Evolutionary conservation across 2,888 invertebrate species (phyloP).

Genomic region (Laspeyria flexula): DNA sequence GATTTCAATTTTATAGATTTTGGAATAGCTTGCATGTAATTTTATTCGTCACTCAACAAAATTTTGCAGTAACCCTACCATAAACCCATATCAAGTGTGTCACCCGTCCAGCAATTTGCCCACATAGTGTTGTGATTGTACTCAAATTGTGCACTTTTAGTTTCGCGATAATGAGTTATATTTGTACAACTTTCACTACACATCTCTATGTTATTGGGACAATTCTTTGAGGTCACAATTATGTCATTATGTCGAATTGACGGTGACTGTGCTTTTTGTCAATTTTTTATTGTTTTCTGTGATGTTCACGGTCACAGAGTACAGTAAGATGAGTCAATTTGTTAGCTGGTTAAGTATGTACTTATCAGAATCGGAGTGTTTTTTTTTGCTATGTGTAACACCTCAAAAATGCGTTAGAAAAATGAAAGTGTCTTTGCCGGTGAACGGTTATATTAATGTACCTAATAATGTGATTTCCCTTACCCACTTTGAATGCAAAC

Average conservation of each 20-base stretch:
- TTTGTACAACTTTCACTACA: conserved; percentile 45
- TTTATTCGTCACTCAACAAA: background rate
- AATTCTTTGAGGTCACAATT: conserved; percentile 43
- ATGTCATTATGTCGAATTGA: conserved; percentile 43
- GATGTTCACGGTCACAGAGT: background rate
- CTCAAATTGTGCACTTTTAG: conserved; percentile 43
- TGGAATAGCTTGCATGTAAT: no score
- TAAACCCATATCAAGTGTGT: conserved; percentile 8
- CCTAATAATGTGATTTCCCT: no score
- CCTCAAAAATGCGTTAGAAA: no score
- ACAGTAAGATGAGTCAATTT: conserved; percentile 7
- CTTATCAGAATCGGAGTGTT: no score
- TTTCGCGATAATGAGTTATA: conserved; percentile 39
- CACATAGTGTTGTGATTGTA: conserved; percentile 33
- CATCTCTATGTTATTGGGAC: conserved; percentile 48
- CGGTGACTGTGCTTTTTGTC: conserved; percentile 12
- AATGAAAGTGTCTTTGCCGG: no score
- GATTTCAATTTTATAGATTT: no score
- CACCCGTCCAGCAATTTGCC: conserved; percentile 16
- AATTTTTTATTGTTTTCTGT: conserved; percentile 8
- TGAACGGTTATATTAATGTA: no score
- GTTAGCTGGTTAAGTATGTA: background rate
- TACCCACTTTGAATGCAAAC: no score
- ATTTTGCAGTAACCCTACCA: background rate
- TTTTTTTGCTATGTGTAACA: no score